These are phyloP conservation scores for Labrus mixtus DNA, from an alignment of 2,113 vertebrate genomes.

Conservation along the genomic window DNA sequence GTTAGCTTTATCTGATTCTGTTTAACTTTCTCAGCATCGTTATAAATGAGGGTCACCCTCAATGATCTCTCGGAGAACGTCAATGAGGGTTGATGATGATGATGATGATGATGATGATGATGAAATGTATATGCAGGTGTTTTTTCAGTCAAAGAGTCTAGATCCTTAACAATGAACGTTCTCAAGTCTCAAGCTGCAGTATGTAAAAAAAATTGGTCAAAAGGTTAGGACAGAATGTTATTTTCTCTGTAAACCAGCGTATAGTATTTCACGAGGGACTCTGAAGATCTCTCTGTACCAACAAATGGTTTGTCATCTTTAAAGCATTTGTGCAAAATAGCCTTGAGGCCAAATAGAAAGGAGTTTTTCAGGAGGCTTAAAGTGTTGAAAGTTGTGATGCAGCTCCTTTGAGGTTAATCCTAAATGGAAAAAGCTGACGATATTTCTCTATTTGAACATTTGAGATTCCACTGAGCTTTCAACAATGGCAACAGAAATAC, in stretches of 20 bases:
- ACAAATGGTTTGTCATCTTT: conserved; percentile 1
- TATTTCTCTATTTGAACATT: conserved; percentile 14
- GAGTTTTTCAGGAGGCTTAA: conserved; percentile 2
- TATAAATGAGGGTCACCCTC: no score
- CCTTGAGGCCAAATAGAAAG: background rate
- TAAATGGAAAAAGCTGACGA: background rate
- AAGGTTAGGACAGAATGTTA: background rate
- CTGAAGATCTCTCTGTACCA: background rate
- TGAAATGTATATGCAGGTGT: no score
- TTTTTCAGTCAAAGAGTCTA: no score
- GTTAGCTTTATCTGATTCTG: no score
- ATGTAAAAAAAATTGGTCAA: background rate
- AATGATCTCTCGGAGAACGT: no score
- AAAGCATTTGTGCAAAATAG: background rate
- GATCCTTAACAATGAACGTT: background rate
- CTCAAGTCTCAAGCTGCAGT: background rate
- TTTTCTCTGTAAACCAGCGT: background rate
- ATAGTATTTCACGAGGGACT: background rate
- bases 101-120: no score
- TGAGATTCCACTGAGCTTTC: conserved; percentile 1
- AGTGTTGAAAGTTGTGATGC: background rate
- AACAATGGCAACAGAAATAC: background rate
- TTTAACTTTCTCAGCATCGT: no score
- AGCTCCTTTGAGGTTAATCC: background rate
- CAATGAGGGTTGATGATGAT: no score